Conservation (phyloP, 2,888 invertebrate genomes). For the Sphaerophoria rueppellii region DNA sequence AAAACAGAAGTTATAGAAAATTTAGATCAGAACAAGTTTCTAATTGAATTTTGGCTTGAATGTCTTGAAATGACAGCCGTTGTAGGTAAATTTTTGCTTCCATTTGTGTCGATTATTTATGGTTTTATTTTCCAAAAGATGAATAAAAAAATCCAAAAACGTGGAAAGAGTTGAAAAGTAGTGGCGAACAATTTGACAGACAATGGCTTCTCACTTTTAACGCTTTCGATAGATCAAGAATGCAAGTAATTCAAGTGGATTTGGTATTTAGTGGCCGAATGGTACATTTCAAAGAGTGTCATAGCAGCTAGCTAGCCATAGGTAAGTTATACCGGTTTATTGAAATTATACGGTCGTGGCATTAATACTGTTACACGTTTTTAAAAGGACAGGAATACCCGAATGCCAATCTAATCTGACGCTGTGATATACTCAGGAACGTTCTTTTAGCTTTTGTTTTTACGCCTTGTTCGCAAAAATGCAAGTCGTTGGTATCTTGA, state of each 20-base stretch:
- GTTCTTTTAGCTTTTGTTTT: conserved; percentile 34
- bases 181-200: conserved; percentile 68
- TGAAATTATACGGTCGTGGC: no score
- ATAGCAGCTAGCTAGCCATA: no score
- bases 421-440: not conserved
- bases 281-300: not conserved
- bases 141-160: conserved; percentile 39
- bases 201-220: conserved; percentile 66
- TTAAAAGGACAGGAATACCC: no score
- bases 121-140: not conserved
- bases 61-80: no score
- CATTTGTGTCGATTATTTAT: conserved; percentile 42
- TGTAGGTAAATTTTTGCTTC: conserved; percentile 1
- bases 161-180: conserved; percentile 61
- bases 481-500: conserved; percentile 11
- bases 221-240: conserved; percentile 23
- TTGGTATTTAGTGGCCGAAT: conserved; percentile 34
- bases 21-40: no score
- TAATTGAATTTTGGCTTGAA: no score
- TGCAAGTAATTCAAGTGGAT: conserved; percentile 37
- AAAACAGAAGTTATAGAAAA: no score
- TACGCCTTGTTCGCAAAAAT: conserved; percentile 41
- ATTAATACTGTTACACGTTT: no score
- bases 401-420: no score
- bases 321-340: no score